A percentile compares a stretch with the other conserved stretches of the same genome.
These are phyloP conservation scores for Cyclina sinensis DNA, from an alignment of 1,140 invertebrate species.

Conservation along the genomic window DNA sequence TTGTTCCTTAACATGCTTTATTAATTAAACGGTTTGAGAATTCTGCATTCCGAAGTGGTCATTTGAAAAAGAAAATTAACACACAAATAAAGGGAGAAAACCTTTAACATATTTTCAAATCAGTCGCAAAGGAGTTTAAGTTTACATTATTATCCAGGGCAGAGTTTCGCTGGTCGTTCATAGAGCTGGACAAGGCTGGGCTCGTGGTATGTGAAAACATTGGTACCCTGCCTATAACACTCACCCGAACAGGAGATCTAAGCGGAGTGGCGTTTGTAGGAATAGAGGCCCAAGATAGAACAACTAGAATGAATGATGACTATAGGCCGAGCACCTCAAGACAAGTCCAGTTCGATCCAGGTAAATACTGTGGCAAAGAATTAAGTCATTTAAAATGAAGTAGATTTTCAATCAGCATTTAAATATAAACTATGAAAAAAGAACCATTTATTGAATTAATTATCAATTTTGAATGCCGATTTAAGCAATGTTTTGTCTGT, in stretches of 20 bases:
- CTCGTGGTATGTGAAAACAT: constrained; percentile 85
- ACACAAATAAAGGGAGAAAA: neutral
- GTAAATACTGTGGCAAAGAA: no score
- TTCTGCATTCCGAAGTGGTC: no score
- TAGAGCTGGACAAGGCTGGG: constrained; percentile 80
- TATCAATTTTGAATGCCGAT: no score
- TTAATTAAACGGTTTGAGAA: neutral
- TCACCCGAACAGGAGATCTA: constrained; percentile 79
- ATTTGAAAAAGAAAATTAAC: no score
- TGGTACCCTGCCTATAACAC: constrained; percentile 79
- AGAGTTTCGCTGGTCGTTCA: constrained; percentile 82
- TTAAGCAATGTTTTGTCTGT: no score
- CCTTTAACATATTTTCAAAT: neutral
- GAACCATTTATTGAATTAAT: no score
- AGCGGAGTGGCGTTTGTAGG: constrained; percentile 79
- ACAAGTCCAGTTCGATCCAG: constrained; percentile 85
- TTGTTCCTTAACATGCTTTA: neutral
- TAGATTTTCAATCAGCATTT: no score
- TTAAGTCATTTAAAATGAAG: no score
- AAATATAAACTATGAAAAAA: no score
- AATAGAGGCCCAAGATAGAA: constrained; percentile 81
- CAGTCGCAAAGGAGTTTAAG: neutral
- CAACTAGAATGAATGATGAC: constrained; percentile 81
- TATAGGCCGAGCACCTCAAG: constrained; percentile 78
- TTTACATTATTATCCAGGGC: constrained; percentile 43